These are phyloP conservation scores for Brienomyrus brachyistius DNA, from an alignment of 2,113 vertebrate species.

Conservation along the genomic window DNA sequence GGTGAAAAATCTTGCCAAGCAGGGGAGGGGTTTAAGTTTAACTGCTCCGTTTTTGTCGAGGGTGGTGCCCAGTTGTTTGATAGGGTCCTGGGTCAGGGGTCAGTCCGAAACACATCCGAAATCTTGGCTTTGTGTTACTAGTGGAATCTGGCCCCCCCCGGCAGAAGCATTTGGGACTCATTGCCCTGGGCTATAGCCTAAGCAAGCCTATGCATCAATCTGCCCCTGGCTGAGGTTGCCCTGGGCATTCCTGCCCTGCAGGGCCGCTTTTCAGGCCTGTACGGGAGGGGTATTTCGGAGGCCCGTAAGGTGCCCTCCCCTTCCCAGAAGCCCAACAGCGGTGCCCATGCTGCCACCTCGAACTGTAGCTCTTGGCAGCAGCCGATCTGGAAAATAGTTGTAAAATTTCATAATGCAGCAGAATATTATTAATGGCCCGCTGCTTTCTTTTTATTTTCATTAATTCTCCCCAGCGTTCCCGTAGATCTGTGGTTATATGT, in stretches of 20 bases:
- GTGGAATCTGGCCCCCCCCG: neutral
- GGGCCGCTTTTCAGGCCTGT: neutral
- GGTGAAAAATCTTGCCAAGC: neutral
- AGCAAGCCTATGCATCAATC: neutral
- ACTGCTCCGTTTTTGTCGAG: neutral
- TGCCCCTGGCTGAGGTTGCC: neutral
- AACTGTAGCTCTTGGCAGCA: neutral
- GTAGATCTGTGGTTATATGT: neutral
- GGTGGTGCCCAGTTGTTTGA: neutral
- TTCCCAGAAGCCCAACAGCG: neutral
- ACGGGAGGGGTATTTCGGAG: neutral
- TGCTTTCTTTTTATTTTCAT: neutral
- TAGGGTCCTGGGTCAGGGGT: neutral
- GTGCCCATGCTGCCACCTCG: neutral
- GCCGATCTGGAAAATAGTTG: constrained; percentile 7
- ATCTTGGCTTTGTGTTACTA: neutral
- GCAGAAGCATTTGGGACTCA: neutral
- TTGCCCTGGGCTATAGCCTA: neutral
- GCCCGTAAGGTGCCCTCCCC: neutral
- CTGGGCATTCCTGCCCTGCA: neutral
- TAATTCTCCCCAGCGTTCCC: neutral
- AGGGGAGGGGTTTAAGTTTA: neutral
- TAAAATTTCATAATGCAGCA: constrained; percentile 11
- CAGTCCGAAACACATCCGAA: neutral
- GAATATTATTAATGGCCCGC: neutral